Percentiles rank a stretch among this genome's conserved stretches.
phyloP scores from a whole-genome alignment of 1,140 invertebrate species.

The Aethina tumida region DNA sequence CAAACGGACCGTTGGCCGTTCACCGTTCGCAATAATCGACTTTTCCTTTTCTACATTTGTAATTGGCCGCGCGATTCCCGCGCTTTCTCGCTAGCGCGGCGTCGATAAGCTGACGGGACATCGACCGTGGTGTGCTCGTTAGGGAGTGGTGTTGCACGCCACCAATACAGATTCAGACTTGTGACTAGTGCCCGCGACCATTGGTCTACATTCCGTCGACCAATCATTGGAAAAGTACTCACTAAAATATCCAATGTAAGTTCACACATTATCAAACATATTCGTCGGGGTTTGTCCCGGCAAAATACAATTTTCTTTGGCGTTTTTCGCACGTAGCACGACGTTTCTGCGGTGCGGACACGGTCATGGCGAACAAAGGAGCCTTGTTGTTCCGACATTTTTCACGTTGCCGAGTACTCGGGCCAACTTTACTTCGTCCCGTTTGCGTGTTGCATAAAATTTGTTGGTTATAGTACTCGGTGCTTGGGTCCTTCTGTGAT shows the following conservation, averaged over 20 bases:
- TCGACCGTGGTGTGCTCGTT: conserved; percentile 34
- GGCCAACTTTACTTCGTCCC: too few species aligned
- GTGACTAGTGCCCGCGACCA: conserved; percentile 47
- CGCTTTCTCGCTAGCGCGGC: conserved; percentile 25
- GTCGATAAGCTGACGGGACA: conserved; percentile 31
- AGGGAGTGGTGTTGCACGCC: conserved; percentile 46
- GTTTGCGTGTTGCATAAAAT: too few species aligned
- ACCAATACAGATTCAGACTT: conserved; percentile 48
- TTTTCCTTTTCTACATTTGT: conserved; percentile 34
- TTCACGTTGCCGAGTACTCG: too few species aligned
- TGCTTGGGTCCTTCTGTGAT: too few species aligned
- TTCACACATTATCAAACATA: conserved; percentile 61
- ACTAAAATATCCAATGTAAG: conserved; percentile 69
- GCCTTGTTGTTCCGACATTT: not conserved
- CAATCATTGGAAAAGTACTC: conserved; percentile 57
- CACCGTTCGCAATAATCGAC: conserved; percentile 11
- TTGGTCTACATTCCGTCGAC: conserved; percentile 57
- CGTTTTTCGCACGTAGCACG: not conserved
- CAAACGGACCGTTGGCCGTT: too few species aligned
- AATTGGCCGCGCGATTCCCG: conserved; percentile 37
- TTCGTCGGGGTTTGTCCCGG: conserved; percentile 26
- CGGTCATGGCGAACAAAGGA: conserved; percentile 8
- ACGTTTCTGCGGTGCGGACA: not conserved
- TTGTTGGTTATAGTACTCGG: too few species aligned
- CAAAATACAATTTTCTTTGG: conserved; percentile 20